Base-by-base conservation (phyloP, 2,888 invertebrate species). In the Rotaria sp. region DNA sequence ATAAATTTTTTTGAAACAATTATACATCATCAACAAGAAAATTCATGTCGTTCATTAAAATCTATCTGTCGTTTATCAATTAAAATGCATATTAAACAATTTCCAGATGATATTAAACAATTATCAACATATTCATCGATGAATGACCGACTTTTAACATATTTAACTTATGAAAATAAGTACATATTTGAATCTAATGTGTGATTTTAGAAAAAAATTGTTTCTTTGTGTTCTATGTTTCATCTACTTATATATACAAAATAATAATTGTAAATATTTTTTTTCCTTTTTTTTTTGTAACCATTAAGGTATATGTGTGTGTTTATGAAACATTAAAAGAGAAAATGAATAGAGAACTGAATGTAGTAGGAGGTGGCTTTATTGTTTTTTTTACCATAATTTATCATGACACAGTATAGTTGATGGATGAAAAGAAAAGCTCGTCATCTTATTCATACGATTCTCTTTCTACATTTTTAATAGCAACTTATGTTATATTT, bases 81-180 rank as follows among this genome's bases (percentile, higher is more conserved):
- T 13, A 80, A 80, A 80, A 80, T n/a, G n/a, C 45, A 45, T 80
- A n/a, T 80, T n/a, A 45, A 80, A 45, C 80, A 80, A 26, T 80
- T 45, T 80, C 80, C 80, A n/a, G 21, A 80, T 45, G 80, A 80
- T 80, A 80, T 80, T n/a, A 80, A 45, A n/a, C 80, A 80, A 7
- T 45, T 80, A 45, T 13, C 41, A 3, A 15, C n/a, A n/a, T 45
- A 80, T 80, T 13, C 45, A 80, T 80, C 80, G 13, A 35, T 35
- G 21, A 67, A 15, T 35, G 80, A 80, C n/a, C 80, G 21, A 26
- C 11, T 80, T 26, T 45, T 45, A 80, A 11, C 26, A 80, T 80
- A 80, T 80, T 38, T 80, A 45, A 45, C 80, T 3, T 80, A 80
- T n/a, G 80, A 80, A 45, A 80, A 80, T 80, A 80, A 80, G 45